Base-by-base conservation (phyloP, 2,113 vertebrate species). In the Aspidoscelis tigris region DNA sequence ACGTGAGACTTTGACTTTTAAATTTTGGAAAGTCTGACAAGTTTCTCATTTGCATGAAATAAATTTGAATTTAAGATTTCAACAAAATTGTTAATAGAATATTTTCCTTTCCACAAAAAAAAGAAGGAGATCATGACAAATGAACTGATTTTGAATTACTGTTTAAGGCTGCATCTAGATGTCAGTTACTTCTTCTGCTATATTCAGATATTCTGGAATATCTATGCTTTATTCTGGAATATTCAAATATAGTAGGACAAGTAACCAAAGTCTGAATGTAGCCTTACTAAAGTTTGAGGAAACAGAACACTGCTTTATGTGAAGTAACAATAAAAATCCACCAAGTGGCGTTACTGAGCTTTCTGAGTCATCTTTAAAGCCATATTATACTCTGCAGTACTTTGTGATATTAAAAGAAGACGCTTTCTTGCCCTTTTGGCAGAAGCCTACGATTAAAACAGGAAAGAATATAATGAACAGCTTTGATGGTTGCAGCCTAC, bases 261-360 rank as follows among this genome's bases (percentile, higher is more conserved):
- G 33, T 33, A 33, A 33, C 33, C 33, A 33, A 33, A 33, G 33
- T 33, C 33, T 33, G 33, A 33, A 33, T 33, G 33, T 33, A 33
- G 33, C 33, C 33, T 43, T 7, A 76, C 33, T 61, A 61, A 61
- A 16, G 4, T 61, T 61, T 18, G 58, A 61, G 58, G 18, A 12
- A 3, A 43, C 33, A 68, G 33, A 58, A 50, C 68, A 74, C 47
- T 83, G 64, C 16, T 58, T 83, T 75, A 33, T 11, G 24, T 74
- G 81, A 74, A 68, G 5, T 79, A 76, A 26, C 39, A 16, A 53
- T 44, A 69, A 73, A n/a, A n/a, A 33, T 73, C 81, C 85, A 80
- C 86, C 26, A 69, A 68, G 86, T 33, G 86, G 86, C 76, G 58
- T 76, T 8, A 66, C 74, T 79, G 76, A 83, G 81, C 81, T 87